phyloP scores from a whole-genome alignment of 37 sponge, comb jelly and placozoan species.

The Haliclona indistincta region DNA sequence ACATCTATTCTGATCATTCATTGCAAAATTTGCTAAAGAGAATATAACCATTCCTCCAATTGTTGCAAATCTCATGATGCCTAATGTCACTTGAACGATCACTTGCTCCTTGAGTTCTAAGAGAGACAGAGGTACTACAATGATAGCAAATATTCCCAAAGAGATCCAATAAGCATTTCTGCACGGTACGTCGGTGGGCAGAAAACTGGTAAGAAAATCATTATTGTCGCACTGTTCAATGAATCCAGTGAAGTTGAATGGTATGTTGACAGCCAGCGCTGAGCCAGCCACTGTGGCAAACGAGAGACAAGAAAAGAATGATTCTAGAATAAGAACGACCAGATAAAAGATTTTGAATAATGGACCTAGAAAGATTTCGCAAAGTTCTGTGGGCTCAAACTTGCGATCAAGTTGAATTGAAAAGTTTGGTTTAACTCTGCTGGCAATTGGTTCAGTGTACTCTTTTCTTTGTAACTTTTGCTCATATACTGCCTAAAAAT shows the following conservation, averaged over 20 bases:
- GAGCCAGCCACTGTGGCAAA: slow-evolving; percentile 57
- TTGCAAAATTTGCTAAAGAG: slow-evolving; percentile 10
- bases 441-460: not conserved
- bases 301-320: slow-evolving; percentile 24
- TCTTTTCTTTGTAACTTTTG: not conserved
- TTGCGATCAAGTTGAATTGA: slow-evolving; percentile 20
- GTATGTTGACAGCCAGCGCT: slow-evolving; percentile 70
- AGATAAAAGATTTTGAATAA: slow-evolving; percentile 42
- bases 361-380: slow-evolving; percentile 46
- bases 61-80: slow-evolving; percentile 54
- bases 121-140: slow-evolving; percentile 59
- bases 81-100: slow-evolving; percentile 53
- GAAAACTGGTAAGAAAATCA: slow-evolving; percentile 34
- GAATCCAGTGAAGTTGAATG: slow-evolving; percentile 41
- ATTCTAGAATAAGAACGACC: slow-evolving; percentile 22
- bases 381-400: slow-evolving; percentile 64
- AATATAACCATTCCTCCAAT: slow-evolving; percentile 50
- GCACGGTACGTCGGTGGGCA: slow-evolving; percentile 40
- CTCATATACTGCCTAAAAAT: not conserved
- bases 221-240: slow-evolving; percentile 33
- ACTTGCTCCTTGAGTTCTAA: slow-evolving; percentile 72
- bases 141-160: slow-evolving; percentile 57
- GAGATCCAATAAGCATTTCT: slow-evolving; percentile 57
- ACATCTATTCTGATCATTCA: not conserved
- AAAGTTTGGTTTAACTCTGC: slow-evolving; percentile 22